phyloP scores from a whole-genome alignment of 2,888 invertebrate genomes.

The Craniophora ligustri region DNA sequence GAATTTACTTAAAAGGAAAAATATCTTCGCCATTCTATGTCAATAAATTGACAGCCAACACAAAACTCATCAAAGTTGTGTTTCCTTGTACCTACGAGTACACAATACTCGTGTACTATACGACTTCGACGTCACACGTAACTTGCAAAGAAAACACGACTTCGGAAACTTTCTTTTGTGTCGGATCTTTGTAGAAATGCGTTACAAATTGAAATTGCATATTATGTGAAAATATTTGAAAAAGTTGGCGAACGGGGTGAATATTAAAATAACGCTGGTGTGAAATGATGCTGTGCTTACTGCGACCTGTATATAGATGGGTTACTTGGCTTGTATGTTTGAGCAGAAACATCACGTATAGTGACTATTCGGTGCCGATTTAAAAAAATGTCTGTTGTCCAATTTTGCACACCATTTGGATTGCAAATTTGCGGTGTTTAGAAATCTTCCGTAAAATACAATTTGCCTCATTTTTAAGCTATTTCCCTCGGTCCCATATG shows the following conservation, averaged over 20 bases:
- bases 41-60: constrained; percentile 51
- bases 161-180: constrained; percentile 33
- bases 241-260: background rate
- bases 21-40: constrained; percentile 26
- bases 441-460: too few species aligned
- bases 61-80: constrained; percentile 70
- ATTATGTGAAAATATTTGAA: background rate
- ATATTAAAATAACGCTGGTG: too few species aligned
- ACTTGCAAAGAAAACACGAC: constrained; percentile 24
- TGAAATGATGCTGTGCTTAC: too few species aligned
- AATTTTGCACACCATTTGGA: too few species aligned
- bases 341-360: too few species aligned
- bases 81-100: constrained; percentile 71
- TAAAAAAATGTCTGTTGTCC: too few species aligned
- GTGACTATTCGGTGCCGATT: too few species aligned
- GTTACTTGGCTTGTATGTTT: too few species aligned
- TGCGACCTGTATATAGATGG: too few species aligned
- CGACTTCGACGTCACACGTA: constrained; percentile 11
- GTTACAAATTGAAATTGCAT: constrained; percentile 18
- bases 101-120: constrained; percentile 20
- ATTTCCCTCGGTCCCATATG: too few species aligned
- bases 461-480: too few species aligned
- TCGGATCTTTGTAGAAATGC: constrained; percentile 21
- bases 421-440: too few species aligned
- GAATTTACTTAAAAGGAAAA: constrained; percentile 11